These are phyloP conservation scores for Paratilapia polleni DNA, from an alignment of 2,113 vertebrate genomes.

Conservation along the genomic window DNA sequence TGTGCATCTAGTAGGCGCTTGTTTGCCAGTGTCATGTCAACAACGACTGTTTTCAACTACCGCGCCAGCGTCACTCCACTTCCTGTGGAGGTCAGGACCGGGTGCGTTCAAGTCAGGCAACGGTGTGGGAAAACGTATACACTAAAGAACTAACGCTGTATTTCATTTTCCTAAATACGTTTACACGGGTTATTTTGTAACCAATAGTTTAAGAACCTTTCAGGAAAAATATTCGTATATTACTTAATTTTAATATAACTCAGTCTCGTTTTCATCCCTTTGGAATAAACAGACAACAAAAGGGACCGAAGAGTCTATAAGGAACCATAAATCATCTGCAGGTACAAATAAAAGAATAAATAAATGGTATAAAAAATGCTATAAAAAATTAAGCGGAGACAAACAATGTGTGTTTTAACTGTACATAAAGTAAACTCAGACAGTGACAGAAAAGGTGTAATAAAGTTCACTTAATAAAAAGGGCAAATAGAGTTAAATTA, in stretches of 20 bases:
- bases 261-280: background rate
- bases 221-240: background rate
- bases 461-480: background rate
- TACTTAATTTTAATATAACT: background rate
- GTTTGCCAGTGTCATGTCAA: constrained; percentile 42
- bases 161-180: background rate
- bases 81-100: constrained; percentile 52
- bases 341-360: background rate
- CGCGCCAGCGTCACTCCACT: constrained; percentile 77
- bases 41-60: constrained; percentile 74
- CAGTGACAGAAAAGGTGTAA: background rate
- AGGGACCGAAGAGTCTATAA: background rate
- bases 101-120: constrained; percentile 57
- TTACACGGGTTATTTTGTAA: background rate
- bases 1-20: background rate
- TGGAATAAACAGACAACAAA: background rate
- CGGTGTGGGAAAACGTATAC: background rate
- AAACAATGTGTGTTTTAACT: background rate
- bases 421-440: background rate
- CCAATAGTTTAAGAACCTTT: background rate
- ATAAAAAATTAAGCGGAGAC: background rate
- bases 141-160: background rate
- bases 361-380: background rate
- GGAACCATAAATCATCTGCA: background rate
- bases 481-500: background rate